Conservation (phyloP, 2,797 vertebrate species). For the Cyclura pinguis region DNA sequence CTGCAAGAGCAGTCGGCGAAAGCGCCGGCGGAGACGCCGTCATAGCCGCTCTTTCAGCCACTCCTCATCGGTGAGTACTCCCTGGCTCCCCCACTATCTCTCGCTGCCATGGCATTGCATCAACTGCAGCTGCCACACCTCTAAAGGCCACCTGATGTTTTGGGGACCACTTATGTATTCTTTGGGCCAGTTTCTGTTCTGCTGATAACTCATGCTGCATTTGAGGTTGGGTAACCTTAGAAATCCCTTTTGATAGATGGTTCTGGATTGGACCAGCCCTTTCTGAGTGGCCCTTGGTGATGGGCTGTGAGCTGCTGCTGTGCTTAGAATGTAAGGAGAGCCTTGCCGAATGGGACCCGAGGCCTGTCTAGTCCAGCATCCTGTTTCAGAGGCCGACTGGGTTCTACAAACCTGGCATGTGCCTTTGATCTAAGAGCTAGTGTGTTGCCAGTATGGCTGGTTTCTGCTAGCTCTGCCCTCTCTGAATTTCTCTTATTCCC, state of each 20-base stretch:
- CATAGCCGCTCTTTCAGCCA: slow-evolving; percentile 98
- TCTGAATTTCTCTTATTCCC: background rate
- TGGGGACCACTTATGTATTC: background rate
- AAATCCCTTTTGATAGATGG: no score
- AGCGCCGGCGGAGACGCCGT: slow-evolving; percentile 95
- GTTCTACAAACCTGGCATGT: background rate
- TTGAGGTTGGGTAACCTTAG: no score
- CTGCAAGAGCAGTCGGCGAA: slow-evolving; percentile 96
- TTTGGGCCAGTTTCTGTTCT: background rate
- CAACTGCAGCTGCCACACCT: slow-evolving; percentile 59
- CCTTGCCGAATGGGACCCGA: no score
- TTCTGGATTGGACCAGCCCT: no score
- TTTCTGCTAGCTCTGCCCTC: background rate
- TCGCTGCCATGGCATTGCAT: slow-evolving; percentile 67
- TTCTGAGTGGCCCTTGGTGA: no score
- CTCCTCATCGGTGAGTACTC: slow-evolving; percentile 98
- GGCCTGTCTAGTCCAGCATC: background rate
- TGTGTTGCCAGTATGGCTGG: background rate
- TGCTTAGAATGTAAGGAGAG: background rate
- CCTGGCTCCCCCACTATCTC: slow-evolving; percentile 72
- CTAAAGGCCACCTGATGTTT: slow-evolving; percentile 48
- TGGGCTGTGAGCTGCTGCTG: background rate
- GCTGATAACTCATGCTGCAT: no score
- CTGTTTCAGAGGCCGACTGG: background rate
- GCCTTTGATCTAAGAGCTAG: background rate